phyloP scores from a whole-genome alignment of 2,888 invertebrate species.

The Flexamia atlantica region DNA sequence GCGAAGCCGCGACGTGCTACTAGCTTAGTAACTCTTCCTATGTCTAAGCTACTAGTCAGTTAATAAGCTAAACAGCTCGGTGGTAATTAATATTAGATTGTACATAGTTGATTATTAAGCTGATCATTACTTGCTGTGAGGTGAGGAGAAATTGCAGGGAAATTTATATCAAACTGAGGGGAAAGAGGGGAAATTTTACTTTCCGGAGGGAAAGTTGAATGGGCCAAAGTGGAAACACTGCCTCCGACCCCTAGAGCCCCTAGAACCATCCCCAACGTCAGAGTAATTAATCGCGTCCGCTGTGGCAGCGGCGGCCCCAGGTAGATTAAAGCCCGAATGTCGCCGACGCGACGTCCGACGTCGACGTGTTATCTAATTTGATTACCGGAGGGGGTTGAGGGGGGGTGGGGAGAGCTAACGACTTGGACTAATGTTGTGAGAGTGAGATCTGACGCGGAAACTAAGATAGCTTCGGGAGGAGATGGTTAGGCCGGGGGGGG shows the following conservation, averaged over 20 bases:
- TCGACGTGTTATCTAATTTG: conserved; percentile 30
- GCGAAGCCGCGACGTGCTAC: no score
- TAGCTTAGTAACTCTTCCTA: no score
- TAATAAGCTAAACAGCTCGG: no score
- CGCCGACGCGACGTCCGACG: background rate
- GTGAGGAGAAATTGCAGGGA: no score
- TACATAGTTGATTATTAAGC: no score
- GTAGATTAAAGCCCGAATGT: conserved; percentile 1
- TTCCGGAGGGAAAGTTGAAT: no score
- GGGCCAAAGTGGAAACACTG: background rate
- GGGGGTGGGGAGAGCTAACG: background rate
- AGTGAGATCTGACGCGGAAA: background rate
- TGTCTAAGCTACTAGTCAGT: no score
- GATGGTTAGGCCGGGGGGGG: background rate
- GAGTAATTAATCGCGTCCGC: background rate
- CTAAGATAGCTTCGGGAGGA: background rate
- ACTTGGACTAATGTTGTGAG: conserved; percentile 8
- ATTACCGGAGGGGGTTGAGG: background rate
- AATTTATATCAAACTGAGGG: no score
- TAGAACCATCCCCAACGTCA: background rate
- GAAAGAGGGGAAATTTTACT: no score
- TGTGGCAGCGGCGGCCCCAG: background rate
- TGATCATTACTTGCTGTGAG: no score
- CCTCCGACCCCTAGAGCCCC: background rate
- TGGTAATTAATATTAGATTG: no score